Conservation (phyloP, 2,113 vertebrate genomes). For the Phainopepla nitens region DNA sequence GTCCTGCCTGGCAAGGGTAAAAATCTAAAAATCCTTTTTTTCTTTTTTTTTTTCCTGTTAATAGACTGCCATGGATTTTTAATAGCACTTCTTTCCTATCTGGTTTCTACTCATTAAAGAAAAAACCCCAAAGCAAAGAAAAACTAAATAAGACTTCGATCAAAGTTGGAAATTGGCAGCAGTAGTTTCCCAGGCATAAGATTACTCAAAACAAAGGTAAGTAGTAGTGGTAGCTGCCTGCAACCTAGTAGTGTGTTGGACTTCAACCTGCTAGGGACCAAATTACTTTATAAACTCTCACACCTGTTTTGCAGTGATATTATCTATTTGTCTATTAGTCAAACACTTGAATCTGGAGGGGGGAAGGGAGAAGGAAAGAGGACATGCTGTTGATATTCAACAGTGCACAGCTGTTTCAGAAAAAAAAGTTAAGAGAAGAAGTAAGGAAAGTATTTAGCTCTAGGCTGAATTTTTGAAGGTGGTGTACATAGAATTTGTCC, state of each 20-base stretch:
- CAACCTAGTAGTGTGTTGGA: neutral
- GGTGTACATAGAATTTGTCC: neutral
- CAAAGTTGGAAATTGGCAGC: neutral
- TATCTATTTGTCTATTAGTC: neutral
- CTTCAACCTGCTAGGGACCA: neutral
- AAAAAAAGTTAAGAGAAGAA: neutral
- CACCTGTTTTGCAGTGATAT: neutral
- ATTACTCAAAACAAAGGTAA: neutral
- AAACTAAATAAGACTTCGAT: neutral
- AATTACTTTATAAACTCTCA: neutral
- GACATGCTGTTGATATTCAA: neutral
- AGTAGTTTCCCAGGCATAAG: neutral
- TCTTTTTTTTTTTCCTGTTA: neutral
- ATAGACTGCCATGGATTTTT: neutral
- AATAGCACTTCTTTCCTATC: neutral
- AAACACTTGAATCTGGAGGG: neutral
- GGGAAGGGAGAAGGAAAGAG: neutral
- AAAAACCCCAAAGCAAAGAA: neutral
- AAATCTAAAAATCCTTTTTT: neutral
- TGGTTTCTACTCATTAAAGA: neutral
- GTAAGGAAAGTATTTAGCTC: neutral
- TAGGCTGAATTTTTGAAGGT: neutral
- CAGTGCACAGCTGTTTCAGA: neutral
- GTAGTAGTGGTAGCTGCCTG: neutral
- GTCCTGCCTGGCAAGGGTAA: neutral